Conservation (phyloP, 30 jellyfish, hydroid and myxozoan genomes). For the Turritopsis rubra region DNA sequence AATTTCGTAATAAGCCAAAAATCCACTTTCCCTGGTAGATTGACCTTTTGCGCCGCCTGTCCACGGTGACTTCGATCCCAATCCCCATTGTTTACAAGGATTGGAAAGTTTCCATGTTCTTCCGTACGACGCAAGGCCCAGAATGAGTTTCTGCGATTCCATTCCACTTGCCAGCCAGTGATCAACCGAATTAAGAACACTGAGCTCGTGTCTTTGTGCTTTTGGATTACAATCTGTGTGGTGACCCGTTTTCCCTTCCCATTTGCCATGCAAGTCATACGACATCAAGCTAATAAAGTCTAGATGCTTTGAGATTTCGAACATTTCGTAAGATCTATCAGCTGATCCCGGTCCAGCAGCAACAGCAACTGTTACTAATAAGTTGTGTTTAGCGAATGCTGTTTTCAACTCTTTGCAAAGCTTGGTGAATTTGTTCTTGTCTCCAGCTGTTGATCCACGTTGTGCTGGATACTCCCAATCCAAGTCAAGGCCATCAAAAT, state of each 20-base stretch:
- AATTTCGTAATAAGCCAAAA: slow-evolving; percentile 34
- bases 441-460: slow-evolving; percentile 45
- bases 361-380: slow-evolving; percentile 36
- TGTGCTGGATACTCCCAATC: slow-evolving; percentile 47
- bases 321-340: slow-evolving; percentile 12
- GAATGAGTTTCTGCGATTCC: neutral
- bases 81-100: slow-evolving; percentile 11
- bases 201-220: neutral
- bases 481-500: slow-evolving; percentile 11
- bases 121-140: slow-evolving; percentile 39
- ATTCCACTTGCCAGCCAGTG: slow-evolving; percentile 30
- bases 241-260: slow-evolving; percentile 36
- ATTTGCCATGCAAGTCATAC: slow-evolving; percentile 33
- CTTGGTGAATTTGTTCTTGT: neutral
- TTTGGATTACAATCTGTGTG: slow-evolving; percentile 21
- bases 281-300: slow-evolving; percentile 40
- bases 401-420: slow-evolving; percentile 22
- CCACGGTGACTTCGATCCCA: slow-evolving; percentile 11
- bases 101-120: slow-evolving; percentile 12
- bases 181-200: slow-evolving; percentile 21
- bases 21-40: slow-evolving; percentile 31
- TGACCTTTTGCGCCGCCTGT: slow-evolving; percentile 28
- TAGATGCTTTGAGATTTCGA: slow-evolving; percentile 20
- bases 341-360: slow-evolving; percentile 32
- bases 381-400: neutral